Conservation (phyloP, 2,888 invertebrate genomes). For the Lasius platythorax region DNA sequence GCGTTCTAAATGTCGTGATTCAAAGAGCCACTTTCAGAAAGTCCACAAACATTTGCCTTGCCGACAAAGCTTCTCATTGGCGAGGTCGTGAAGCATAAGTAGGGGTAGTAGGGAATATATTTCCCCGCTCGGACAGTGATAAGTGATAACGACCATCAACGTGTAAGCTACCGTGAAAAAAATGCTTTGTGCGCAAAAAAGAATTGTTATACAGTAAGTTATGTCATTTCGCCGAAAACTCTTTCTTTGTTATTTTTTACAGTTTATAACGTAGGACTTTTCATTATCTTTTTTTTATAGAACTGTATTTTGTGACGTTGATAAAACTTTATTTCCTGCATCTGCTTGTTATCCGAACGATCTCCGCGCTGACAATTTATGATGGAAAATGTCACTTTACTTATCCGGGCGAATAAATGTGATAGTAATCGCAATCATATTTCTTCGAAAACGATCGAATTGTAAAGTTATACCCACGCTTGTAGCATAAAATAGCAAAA, state of each 20-base stretch:
- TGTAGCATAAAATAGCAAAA: background rate
- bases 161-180: background rate
- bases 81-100: background rate
- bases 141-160: background rate
- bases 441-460: background rate
- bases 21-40: background rate
- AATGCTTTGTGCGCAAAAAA: background rate
- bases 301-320: background rate
- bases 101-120: background rate
- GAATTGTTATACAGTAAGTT: background rate
- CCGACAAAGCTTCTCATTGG: too few species aligned
- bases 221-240: background rate
- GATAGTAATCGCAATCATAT: background rate
- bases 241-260: background rate
- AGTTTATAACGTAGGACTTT: background rate
- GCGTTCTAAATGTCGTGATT: background rate
- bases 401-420: background rate
- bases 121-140: background rate
- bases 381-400: constrained; percentile 21
- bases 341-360: background rate
- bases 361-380: background rate
- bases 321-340: background rate
- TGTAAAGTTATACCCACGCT: background rate
- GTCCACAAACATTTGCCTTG: background rate
- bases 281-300: background rate